Base-by-base conservation (phyloP, 2,113 vertebrate species). In the Athene noctua region DNA sequence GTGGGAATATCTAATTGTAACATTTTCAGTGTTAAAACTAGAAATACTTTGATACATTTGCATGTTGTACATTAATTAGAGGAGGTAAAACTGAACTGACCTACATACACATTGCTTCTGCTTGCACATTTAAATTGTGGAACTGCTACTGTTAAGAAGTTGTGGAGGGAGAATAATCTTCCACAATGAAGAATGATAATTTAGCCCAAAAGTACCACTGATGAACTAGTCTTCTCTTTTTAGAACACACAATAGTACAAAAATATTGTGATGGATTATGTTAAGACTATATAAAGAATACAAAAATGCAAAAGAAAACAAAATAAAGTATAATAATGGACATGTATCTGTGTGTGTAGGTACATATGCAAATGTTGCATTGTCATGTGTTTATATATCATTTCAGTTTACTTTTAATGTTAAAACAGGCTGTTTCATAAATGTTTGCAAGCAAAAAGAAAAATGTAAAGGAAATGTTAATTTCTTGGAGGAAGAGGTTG, bases 361-460 rank as follows among this genome's bases (percentile, higher is more conserved):
- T 73, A 94, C 84, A 26, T 80, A 85, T 4, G 52, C 90, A 93
- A 79, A 91, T 77, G 92, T 34, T 15, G 11, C 72, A 92, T 36
- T 51, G 79, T 89, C 52, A 27, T 58, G 94, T 92, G 94, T 21
- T 94, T 75, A 80, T 84, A 81, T 63, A 77, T 62, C 29, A 72
- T 85, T 73, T 97, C 80, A 34, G 36, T 92, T 96, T 94, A 97
- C 88, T 97, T 95, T 94, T 83, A 96, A 97, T 97, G 96, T 95
- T 97, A 97, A 95, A 98, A 98, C 97, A 97, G 96, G 98, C 97
- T 96, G 93, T 93, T 97, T 55, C 54, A 63, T 97, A 96, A 92
- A 98, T 97, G 96, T 96, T 97, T 87, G 98, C 98, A 98, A 96
- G 98, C 98, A 98, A 97, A 97, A 96, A 96, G 57, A 87, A 98